phyloP scores from a whole-genome alignment of 2,797 vertebrate species.

The Tenualosa ilisha region DNA sequence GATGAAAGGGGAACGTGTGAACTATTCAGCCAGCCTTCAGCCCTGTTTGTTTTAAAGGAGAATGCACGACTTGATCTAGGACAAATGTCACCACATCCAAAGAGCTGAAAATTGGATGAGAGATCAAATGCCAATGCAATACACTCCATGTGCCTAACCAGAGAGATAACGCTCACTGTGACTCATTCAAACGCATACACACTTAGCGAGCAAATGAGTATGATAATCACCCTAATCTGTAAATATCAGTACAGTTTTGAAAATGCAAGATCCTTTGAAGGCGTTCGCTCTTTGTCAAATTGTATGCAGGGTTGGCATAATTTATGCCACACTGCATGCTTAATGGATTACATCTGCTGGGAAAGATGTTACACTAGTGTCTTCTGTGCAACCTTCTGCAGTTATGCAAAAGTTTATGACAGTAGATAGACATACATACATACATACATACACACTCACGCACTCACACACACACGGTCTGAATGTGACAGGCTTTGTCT shows the following conservation, averaged over 20 bases:
- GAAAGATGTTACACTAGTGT: not conserved
- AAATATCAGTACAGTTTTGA: not conserved
- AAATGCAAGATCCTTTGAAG: slow-evolving; percentile 14
- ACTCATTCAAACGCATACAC: not conserved
- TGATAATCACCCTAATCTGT: not conserved
- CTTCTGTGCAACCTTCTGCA: not conserved
- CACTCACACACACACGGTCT: not conserved
- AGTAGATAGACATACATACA: not conserved
- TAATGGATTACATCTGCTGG: slow-evolving; percentile 22
- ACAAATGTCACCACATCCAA: slow-evolving; percentile 19
- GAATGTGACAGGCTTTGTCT: not conserved
- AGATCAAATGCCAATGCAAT: not conserved
- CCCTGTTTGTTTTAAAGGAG: not conserved
- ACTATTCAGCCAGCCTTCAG: not conserved
- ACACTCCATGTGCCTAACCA: not conserved
- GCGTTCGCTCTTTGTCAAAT: not conserved
- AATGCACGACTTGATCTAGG: not conserved
- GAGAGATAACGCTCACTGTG: not conserved
- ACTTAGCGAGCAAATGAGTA: slow-evolving; percentile 12
- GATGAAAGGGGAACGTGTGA: not conserved
- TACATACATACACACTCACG: not conserved
- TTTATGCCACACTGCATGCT: not conserved
- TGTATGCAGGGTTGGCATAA: not conserved
- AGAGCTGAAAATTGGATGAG: slow-evolving; percentile 9
- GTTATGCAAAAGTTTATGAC: not conserved